phyloP scores from a whole-genome alignment of 2,888 invertebrate species.

The Hetaerina titia region DNA sequence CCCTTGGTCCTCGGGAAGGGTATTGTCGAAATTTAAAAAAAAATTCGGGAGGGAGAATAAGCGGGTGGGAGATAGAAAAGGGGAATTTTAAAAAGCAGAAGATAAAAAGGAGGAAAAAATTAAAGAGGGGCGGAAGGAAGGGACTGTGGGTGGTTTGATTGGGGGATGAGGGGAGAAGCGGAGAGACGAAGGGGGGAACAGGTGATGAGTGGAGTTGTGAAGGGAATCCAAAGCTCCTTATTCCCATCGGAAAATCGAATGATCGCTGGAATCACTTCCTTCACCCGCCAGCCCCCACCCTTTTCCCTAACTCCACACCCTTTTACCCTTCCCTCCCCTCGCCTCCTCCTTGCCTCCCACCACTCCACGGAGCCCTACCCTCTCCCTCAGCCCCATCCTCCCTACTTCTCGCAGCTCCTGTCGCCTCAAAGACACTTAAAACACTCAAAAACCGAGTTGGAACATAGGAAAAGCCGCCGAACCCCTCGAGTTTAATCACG shows the following conservation, averaged over 20 bases:
- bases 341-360: neutral
- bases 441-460: conserved; percentile 54
- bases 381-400: neutral
- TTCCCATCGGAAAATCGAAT: conserved; percentile 56
- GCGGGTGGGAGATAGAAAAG: neutral
- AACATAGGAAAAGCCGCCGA: conserved; percentile 62
- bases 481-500: conserved; percentile 59
- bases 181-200: conserved; percentile 35
- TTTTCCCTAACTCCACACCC: neutral
- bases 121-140: neutral
- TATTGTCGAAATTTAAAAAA: neutral
- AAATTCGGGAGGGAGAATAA: neutral
- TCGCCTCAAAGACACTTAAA: conserved; percentile 56
- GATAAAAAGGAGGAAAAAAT: neutral
- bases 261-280: conserved; percentile 54
- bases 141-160: neutral
- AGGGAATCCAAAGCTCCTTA: conserved; percentile 56
- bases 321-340: neutral
- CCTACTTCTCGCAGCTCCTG: neutral
- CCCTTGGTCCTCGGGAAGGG: neutral
- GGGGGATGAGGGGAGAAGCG: neutral
- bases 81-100: neutral
- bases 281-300: neutral
- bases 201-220: conserved; percentile 54
- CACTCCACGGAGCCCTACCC: neutral